Percentiles rank a stretch among this genome's conserved stretches.
phyloP scores from a whole-genome alignment of 2,888 invertebrate genomes.

The Cheilosia variabilis region DNA sequence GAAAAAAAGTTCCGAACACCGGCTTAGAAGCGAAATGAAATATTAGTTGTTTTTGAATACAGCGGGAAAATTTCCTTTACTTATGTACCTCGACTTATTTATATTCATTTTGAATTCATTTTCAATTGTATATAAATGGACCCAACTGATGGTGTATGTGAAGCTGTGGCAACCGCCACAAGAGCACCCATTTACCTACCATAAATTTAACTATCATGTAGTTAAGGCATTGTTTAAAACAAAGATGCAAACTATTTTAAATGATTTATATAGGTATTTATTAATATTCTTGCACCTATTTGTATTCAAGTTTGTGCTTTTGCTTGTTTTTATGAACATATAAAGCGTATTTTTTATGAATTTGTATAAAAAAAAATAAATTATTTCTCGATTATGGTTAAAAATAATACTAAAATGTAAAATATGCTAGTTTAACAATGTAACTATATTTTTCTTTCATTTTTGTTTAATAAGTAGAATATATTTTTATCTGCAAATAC shows the following conservation, averaged over 20 bases:
- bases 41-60: too few relatives aligned
- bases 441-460: background rate
- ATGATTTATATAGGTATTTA: constrained; percentile 27
- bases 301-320: constrained; percentile 49
- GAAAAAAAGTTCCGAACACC: too few relatives aligned
- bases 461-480: constrained; percentile 4
- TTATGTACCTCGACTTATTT: too few relatives aligned
- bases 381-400: constrained; percentile 36
- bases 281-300: constrained; percentile 51
- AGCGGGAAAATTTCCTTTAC: too few relatives aligned
- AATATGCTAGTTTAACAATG: constrained; percentile 42
- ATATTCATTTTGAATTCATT: too few relatives aligned
- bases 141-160: too few relatives aligned
- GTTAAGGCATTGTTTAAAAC: too few relatives aligned
- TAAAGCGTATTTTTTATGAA: constrained; percentile 48
- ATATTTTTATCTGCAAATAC: constrained; percentile 6
- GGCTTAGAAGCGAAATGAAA: too few relatives aligned
- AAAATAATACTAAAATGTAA: constrained; percentile 52
- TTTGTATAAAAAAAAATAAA: constrained; percentile 60
- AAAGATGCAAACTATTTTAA: background rate
- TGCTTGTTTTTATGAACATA: constrained; percentile 39
- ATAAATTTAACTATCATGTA: too few relatives aligned
- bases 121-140: too few relatives aligned
- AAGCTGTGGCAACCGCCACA: too few relatives aligned
- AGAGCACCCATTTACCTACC: too few relatives aligned